Base-by-base conservation (phyloP, 2,888 invertebrate genomes). In the Harmothoe impar region DNA sequence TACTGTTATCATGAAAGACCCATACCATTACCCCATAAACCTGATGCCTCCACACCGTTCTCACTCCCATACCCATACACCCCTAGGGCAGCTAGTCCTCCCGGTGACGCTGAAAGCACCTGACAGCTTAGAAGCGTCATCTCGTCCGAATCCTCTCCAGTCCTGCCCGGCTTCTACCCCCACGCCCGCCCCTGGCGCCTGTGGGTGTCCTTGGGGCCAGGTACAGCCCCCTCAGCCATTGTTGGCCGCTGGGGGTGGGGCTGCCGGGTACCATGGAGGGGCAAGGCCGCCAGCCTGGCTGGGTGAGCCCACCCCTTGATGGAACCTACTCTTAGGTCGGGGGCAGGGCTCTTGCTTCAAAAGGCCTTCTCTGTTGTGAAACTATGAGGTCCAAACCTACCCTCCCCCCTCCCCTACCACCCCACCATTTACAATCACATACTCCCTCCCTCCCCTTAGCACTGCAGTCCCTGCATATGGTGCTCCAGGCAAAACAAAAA, bases 181-280 rank as follows among this genome's bases (percentile, higher is more conserved):
- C 20, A 20, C 20, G n/a, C 23, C 62, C 62, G 62, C 62, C 62
- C 62, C 62, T 62, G 62, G 62, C n/a, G 62, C n/a, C n/a, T 62
- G n/a, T 62, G 23, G 62, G 62, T 62, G 62, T 5, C 62, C 62
- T 62, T 62, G 62, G 62, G 81, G 43, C 81, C 81, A 12, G 81
- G 81, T n/a, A 81, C 77, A 43, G n/a, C n/a, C 15, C 81, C 81
- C 5, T 10, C 23, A 43, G 35, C 81, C 43, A 81, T 81, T 72
- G 72, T 72, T 62, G 31, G 31, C 72, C 29, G 3, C 72, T 29
- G 72, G 72, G 72, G 72, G 72, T 72, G 25, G 72, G 72, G 72
- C n/a, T 25, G 72, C 3, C 29, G 3, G 72, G 15, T 29, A 25
- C 72, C 72, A 43, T 43, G 72, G 72, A 25, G 25, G 72, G 72